Base-by-base conservation (phyloP, 2,113 vertebrate genomes). In the Penelope pileata region DNA sequence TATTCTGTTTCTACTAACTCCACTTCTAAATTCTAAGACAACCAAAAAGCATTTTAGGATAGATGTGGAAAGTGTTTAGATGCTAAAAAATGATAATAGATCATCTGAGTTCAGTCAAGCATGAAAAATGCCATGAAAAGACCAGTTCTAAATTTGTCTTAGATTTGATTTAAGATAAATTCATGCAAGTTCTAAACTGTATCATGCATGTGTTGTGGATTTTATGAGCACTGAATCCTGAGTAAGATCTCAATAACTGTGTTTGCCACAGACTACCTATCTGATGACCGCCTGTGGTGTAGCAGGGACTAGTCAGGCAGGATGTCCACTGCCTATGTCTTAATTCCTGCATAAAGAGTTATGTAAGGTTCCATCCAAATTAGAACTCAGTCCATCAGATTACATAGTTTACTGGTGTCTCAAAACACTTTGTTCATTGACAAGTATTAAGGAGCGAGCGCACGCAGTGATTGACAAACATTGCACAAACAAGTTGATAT, bases 141-240 rank as follows among this genome's bases (percentile, higher is more conserved):
- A 67, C 48, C 30, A 45, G 21, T 26, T 83, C n/a, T 50, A 48
- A 88, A 30, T 60, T 26, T 4, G 1, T 16, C 30, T 74, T 73
- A 15, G 17, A 36, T 36, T 74, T n/a, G 32, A 66, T 34, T 12
- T n/a, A 22, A 10, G 66, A 79, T 38, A 89, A 81, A 42, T 36
- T 24, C 32, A 29, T 56, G 21, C 9, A 86, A 66, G 6, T 69
- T 74, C 29, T 73, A 68, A 85, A 59, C 15, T 63, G 6, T 22
- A 17, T 32, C 34, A 59, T 0, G 0, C 23, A 36, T 51, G 18
- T 18, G 12, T 69, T 54, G 34, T 32, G 47, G 40, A 34, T 0
- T 0, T 50, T 51, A 59, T 0, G 0, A 67, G 12, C 47, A 16
- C 21, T 47, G 38, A 72, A 82, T 56, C 16, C 17, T 32, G 34